Conservation (phyloP, 1,140 invertebrate species). For the Drosophila novamexicana region DNA sequence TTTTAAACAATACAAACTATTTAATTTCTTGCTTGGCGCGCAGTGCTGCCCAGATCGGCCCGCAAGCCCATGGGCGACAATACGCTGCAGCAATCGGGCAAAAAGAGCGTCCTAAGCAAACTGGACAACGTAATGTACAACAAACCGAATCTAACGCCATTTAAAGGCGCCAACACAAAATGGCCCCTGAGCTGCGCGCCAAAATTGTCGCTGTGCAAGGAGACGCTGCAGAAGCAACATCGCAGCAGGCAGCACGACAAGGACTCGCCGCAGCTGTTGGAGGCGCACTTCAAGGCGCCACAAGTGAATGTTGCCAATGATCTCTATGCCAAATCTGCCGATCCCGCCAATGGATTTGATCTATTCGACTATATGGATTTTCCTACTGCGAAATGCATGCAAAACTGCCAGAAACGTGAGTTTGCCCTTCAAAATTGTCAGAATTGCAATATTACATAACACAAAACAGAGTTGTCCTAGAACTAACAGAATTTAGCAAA, state of each 20-base stretch:
- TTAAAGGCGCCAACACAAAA: constrained; percentile 1
- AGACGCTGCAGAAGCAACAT: constrained; percentile 34
- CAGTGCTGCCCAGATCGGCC: constrained; percentile 23
- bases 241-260: background rate
- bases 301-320: background rate
- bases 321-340: constrained; percentile 20
- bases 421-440: background rate
- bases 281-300: background rate
- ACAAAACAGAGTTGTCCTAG: no score
- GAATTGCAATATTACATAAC: no score
- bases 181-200: constrained; percentile 29
- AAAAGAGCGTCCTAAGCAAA: constrained; percentile 26
- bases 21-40: background rate
- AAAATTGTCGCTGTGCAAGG: constrained; percentile 37
- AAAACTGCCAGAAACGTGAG: constrained; percentile 36
- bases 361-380: constrained; percentile 43
- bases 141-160: constrained; percentile 20
- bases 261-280: background rate
- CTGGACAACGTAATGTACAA: constrained; percentile 35
- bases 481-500: no score
- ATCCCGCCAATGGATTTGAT: constrained; percentile 8
- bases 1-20: no score
- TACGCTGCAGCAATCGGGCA: background rate
- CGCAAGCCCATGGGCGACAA: constrained; percentile 15
- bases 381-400: constrained; percentile 24